Evolutionary conservation across 2,797 vertebrate genomes (phyloP), one percentile per base, ranked within the genome.

Genomic region (Heliangelus exortis): DNA sequence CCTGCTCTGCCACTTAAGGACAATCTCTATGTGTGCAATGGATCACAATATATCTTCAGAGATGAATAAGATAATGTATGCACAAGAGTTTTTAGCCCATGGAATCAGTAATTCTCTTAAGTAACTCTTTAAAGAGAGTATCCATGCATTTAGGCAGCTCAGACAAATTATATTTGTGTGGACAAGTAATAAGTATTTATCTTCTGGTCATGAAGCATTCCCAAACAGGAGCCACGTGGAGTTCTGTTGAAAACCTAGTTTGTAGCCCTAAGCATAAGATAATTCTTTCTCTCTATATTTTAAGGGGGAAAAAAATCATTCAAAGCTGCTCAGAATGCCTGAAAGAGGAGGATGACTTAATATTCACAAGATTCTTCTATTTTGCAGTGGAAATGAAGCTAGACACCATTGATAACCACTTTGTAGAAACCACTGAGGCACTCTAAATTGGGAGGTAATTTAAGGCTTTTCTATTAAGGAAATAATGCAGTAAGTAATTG

Each of bases 401-500:
- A 90, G 69, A 71, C 65, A 81, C 43, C 51, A 62, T 19, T 89
- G 89, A 91, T 92, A 91, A 88, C 66, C 31, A 48, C 92, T 91
- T 81, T 0, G 0, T 69, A 86, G 84, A 91, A 96, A 92, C 68
- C 73, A 92, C 66, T 72, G 85, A 92, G 73, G 50, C 87, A 89
- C 76, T 91, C 29, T 68, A 86, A 94, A 95, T 21, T 91, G 73
- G 85, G 48, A 94, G 43, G 33, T 66, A 88, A 72, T 95, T 92
- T 92, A 94, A 92, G 59, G 55, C 39, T 90, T 93, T 94, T 91
- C 73, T 86, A 88, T 91, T 84, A 92, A 88, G 55, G 58, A 90
- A 95, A 92, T 93, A 95, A 92, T 88, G 73, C 62, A 76, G 69
- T 88, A 95, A 91, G 89, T 91, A 94, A 93, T 94, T 95, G 51